Evolutionary conservation across 2,113 vertebrate genomes (phyloP).

Genomic region (Plectropomus leopardus): DNA sequence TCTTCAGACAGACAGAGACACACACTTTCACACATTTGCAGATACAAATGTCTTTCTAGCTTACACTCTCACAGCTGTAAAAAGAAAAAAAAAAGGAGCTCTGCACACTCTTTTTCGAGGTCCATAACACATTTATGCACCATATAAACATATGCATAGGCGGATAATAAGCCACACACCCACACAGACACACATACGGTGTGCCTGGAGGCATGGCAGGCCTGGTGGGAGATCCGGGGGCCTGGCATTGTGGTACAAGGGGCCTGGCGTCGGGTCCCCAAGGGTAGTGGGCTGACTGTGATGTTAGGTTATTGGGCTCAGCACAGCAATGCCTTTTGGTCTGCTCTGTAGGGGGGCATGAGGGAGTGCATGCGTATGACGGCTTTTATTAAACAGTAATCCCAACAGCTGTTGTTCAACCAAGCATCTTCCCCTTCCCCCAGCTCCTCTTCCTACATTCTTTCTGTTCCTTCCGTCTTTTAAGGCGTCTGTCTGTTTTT

Average conservation of each 20-base stretch:
- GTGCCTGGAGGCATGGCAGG: constrained; percentile 70
- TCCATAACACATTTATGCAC: constrained; percentile 23
- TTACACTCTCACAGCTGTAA: constrained; percentile 18
- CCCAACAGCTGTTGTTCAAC: constrained; percentile 83
- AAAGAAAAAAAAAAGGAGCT: background rate
- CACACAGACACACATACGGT: constrained; percentile 57
- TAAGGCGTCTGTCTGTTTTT: constrained; percentile 41
- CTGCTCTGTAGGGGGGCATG: constrained; percentile 66
- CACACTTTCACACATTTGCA: constrained; percentile 16
- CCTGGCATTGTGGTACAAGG: constrained; percentile 68
- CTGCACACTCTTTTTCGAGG: constrained; percentile 13
- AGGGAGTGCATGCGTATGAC: constrained; percentile 63
- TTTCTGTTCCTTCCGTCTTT: constrained; percentile 44
- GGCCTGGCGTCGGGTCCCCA: constrained; percentile 57
- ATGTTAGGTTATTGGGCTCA: constrained; percentile 72
- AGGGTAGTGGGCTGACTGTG: constrained; percentile 64
- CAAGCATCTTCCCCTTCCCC: constrained; percentile 39
- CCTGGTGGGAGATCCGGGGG: constrained; percentile 67
- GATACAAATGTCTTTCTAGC: constrained; percentile 13
- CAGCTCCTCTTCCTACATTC: constrained; percentile 24
- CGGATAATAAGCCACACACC: constrained; percentile 54
- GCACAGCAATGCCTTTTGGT: constrained; percentile 70
- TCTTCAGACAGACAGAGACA: constrained; percentile 48
- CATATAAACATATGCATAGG: constrained; percentile 67
- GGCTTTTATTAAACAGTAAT: constrained; percentile 83